These are phyloP conservation scores for Leiothrix lutea DNA, from an alignment of 2,113 vertebrate species.

Conservation along the genomic window DNA sequence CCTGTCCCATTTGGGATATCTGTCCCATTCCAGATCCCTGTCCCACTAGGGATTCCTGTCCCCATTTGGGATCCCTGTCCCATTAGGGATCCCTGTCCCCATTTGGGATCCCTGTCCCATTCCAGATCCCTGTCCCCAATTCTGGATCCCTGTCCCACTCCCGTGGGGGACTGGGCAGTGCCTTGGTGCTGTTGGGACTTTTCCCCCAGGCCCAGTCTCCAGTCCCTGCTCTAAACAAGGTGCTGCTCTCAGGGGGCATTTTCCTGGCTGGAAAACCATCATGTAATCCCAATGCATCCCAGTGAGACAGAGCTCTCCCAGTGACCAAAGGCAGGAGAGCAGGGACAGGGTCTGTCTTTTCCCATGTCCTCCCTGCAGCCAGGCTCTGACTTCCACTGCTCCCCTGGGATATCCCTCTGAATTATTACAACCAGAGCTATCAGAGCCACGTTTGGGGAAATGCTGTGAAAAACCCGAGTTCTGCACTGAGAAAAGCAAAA, in stretches of 20 bases:
- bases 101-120: not conserved
- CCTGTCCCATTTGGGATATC: too few species aligned
- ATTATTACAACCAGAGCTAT: not conserved
- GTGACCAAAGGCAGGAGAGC: not conserved
- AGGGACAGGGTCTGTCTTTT: not conserved
- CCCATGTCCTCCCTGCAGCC: constrained; percentile 10
- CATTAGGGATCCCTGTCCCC: too few species aligned
- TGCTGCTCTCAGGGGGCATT: not conserved
- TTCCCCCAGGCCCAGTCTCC: not conserved
- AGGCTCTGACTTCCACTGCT: not conserved
- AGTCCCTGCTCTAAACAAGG: not conserved
- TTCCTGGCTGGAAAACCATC: not conserved
- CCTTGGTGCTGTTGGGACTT: not conserved
- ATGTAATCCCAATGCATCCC: not conserved
- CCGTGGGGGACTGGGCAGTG: not conserved
- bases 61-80: not conserved
- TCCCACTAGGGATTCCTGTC: rapidly evolving
- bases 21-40: too few species aligned
- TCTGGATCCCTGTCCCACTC: not conserved
- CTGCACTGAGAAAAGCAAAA: not conserved
- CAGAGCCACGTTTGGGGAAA: not conserved
- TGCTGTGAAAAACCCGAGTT: not conserved
- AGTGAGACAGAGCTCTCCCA: not conserved
- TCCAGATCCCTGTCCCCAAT: not conserved
- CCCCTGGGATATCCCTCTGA: not conserved